Evolutionary conservation across 1,140 invertebrate genomes (phyloP), one percentile per base, ranked within the genome.

Genomic region (Drosophila willistoni): DNA sequence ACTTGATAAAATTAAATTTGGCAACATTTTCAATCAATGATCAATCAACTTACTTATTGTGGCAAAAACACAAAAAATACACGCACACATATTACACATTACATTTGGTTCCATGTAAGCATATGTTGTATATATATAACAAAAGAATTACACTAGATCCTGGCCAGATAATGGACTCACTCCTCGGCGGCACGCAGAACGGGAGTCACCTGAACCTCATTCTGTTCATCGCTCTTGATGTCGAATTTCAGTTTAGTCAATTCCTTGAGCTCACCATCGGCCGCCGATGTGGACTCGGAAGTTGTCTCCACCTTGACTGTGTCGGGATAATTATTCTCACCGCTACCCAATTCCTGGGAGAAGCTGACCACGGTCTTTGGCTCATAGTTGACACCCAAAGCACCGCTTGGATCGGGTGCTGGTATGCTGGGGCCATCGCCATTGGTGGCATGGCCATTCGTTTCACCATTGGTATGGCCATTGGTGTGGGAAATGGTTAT

Each of bases 351-450:
- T 22, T 91, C 90, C 61, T 91, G 90, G 2, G 90, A 73, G 57
- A 91, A 91, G 33, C 87, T 91, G 7, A 91, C 85, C 29, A 91
- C 79, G 1, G 87, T 90, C 62, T 91, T 91, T 54, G 90, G 90
- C 47, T 90, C 90, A 60, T 77, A 91, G 74, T 91, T 91, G n/a
- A 91, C 90, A 29, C 90, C 90, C 5, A 89, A 57, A 7, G 86
- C 70, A 7, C 86, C 90, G 7, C 78, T 91, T 41, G 90, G 81
- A 77, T 91, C 90, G 34, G 90, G 79, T 7, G 77, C 65, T 6
- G 90, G 79, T 62, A 90, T 14, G 64, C 71, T 90, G 68, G 90
- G 81, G 13, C 59, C 72, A 13, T 85, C 79, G 34, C 61, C 44
- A 22, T 51, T 73, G 47, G 17, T 64, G 71, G 7, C 29, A 29